Conservation (phyloP, 2,113 vertebrate species). For the Silurus glanis region DNA sequence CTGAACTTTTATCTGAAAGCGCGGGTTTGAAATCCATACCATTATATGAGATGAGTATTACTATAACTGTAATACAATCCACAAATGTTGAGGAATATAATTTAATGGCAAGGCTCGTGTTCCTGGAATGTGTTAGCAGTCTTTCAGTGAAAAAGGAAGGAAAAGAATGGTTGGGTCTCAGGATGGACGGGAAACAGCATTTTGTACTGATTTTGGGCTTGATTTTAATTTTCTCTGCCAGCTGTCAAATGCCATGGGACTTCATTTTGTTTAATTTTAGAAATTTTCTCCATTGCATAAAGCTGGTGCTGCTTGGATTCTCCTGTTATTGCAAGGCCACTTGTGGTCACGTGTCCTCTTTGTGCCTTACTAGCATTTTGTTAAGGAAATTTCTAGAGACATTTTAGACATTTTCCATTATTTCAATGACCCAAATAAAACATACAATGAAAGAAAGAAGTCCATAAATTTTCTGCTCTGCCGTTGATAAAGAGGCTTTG, state of each 20-base stretch:
- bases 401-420: neutral
- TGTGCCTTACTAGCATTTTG: neutral
- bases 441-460: neutral
- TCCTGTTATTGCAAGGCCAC: neutral
- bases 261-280: neutral
- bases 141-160: neutral
- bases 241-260: neutral
- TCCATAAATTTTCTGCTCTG: neutral
- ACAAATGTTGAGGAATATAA: neutral
- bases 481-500: neutral
- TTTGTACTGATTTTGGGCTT: neutral
- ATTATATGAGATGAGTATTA: neutral
- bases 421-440: neutral
- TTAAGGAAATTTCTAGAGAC: neutral
- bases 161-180: neutral
- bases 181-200: neutral
- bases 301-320: neutral
- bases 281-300: neutral
- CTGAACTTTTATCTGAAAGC: neutral
- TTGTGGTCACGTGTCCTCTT: neutral
- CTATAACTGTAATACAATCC: neutral
- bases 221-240: neutral
- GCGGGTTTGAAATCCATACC: neutral
- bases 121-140: neutral
- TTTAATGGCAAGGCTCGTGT: neutral